phyloP scores from a whole-genome alignment of 2,797 vertebrate genomes.

The Tarsius wallacei region DNA sequence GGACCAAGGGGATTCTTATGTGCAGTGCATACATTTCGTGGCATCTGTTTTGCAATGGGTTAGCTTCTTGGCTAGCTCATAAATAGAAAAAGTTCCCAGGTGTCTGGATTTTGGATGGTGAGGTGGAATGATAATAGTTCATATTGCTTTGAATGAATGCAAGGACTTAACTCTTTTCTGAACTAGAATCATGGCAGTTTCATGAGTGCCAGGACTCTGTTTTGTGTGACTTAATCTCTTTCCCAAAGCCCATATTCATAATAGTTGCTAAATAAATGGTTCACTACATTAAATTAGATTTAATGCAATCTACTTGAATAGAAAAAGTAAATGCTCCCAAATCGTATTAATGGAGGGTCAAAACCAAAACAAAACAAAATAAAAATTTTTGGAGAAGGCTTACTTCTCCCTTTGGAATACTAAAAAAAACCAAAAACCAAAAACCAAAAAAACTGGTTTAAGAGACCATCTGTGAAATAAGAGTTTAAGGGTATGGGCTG shows the following conservation, averaged over 20 bases:
- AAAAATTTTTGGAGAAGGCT: not conserved
- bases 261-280: not conserved
- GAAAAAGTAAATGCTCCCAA: not conserved
- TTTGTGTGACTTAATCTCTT: not conserved
- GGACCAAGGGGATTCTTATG: not conserved
- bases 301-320: not conserved
- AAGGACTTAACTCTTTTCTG: not conserved
- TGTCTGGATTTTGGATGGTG: not conserved
- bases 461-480: not conserved
- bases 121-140: not conserved
- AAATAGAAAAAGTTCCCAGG: not conserved
- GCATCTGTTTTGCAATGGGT: not conserved
- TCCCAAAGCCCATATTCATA: not conserved
- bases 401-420: conserved; percentile 19
- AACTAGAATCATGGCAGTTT: not conserved
- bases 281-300: not conserved
- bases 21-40: not conserved
- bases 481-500: not conserved
- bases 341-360: not conserved
- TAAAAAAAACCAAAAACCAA: not conserved
- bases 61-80: not conserved
- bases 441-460: not conserved
- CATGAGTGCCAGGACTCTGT: not conserved
- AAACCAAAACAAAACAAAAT: not conserved
- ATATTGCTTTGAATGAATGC: not conserved